phyloP scores from a whole-genome alignment of 2,888 invertebrate species.

The Cosmorhoe ocellata region DNA sequence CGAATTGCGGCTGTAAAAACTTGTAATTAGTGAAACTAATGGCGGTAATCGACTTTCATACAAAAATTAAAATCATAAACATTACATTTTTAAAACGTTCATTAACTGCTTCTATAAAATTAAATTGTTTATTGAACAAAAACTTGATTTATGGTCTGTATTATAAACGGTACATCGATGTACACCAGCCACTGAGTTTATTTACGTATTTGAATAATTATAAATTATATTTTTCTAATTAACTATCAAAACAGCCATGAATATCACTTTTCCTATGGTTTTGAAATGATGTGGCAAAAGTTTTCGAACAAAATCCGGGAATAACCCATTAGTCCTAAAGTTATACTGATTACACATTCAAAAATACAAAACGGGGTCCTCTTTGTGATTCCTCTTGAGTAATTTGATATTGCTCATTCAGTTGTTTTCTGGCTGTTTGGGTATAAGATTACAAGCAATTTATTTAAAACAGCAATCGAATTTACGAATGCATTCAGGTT shows the following conservation, averaged over 20 bases:
- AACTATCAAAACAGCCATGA: too few relatives aligned
- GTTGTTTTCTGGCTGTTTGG: constrained; percentile 79
- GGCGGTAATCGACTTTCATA: constrained; percentile 66
- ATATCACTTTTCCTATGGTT: too few relatives aligned
- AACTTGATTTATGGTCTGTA: constrained; percentile 41
- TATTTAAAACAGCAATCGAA: constrained; percentile 78
- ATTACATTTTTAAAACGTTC: constrained; percentile 48
- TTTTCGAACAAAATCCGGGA: too few relatives aligned
- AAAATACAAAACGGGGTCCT: constrained; percentile 62
- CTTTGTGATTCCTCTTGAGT: constrained; percentile 66
- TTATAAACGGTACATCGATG: constrained; percentile 30
- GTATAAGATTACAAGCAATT: constrained; percentile 81
- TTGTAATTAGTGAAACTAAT: constrained; percentile 80
- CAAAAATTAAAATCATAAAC: constrained; percentile 63
- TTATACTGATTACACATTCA: constrained; percentile 59
- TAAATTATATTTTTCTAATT: too few relatives aligned
- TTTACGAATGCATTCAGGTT: constrained; percentile 66
- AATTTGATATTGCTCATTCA: constrained; percentile 79
- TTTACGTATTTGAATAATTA: constrained; percentile 18
- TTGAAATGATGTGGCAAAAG: too few relatives aligned
- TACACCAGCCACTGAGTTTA: constrained; percentile 17
- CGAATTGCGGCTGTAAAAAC: constrained; percentile 70
- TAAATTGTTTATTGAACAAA: constrained; percentile 48
- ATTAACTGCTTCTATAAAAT: constrained; percentile 51
- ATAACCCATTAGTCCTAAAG: constrained; percentile 34